phyloP scores from a whole-genome alignment of 2,797 vertebrate genomes.

The Oryzias sinensis region DNA sequence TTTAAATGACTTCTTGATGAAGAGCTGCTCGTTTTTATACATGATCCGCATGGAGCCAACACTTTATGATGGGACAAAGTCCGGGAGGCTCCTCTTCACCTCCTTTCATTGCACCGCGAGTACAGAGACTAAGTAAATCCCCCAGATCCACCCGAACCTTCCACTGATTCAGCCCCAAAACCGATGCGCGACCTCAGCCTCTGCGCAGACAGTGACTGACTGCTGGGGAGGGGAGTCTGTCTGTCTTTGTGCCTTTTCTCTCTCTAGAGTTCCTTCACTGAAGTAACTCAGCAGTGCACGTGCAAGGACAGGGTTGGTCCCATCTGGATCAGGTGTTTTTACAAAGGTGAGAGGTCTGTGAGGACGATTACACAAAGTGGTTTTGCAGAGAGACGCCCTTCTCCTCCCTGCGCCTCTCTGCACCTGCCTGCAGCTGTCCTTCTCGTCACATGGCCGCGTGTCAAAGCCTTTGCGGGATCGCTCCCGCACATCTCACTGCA shows the following conservation, averaged over 20 bases:
- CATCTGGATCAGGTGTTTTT: neutral
- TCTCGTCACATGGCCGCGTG: conserved; percentile 28
- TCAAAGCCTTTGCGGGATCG: conserved; percentile 5
- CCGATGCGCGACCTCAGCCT: no score
- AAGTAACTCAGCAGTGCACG: neutral
- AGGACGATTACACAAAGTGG: conserved; percentile 21
- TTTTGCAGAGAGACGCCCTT: conserved; percentile 59
- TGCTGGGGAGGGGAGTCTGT: conserved; percentile 40
- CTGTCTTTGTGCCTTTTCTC: conserved; percentile 43
- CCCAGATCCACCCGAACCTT: no score
- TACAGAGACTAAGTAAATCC: no score
- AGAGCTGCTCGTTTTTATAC: conserved; percentile 9
- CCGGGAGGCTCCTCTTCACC: conserved; percentile 24
- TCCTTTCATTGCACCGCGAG: no score
- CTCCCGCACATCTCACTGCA: neutral
- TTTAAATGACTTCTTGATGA: conserved; percentile 5
- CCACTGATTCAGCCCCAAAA: no score
- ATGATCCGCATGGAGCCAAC: no score
- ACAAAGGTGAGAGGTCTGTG: conserved; percentile 18
- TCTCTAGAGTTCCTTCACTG: conserved; percentile 15
- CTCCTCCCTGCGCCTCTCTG: conserved; percentile 45
- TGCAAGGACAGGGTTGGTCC: neutral
- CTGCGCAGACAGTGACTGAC: neutral
- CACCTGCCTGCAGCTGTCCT: conserved; percentile 64
- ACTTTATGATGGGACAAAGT: conserved; percentile 1